These are phyloP conservation scores for Siniperca chuatsi DNA, from an alignment of 2,113 vertebrate species.

Conservation along the genomic window DNA sequence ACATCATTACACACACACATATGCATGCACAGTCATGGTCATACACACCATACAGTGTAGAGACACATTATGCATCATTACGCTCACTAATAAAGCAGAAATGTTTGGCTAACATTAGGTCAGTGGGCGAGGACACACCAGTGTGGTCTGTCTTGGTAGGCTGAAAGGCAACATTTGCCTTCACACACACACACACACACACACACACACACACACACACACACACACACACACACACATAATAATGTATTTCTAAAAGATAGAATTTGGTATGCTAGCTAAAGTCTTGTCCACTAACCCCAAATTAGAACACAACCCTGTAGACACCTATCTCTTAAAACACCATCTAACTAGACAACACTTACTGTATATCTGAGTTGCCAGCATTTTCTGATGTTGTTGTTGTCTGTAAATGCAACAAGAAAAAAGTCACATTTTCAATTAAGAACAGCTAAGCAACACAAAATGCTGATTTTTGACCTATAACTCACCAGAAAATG, in stretches of 20 bases:
- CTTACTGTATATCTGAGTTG: background rate
- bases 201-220: background rate
- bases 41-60: slow-evolving; percentile 18
- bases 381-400: background rate
- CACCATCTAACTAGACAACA: background rate
- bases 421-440: too few species aligned
- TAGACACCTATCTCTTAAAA: background rate
- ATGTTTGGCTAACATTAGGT: slow-evolving; percentile 55
- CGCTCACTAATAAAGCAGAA: slow-evolving; percentile 59
- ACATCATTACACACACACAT: slow-evolving; percentile 61
- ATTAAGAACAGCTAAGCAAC: background rate
- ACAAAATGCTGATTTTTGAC: background rate
- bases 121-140: slow-evolving; percentile 26
- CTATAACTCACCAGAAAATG: background rate
- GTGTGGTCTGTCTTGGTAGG: slow-evolving; percentile 11
- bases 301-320: background rate
- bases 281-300: background rate
- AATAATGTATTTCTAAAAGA: background rate
- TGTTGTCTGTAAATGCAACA: background rate
- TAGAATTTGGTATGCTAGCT: background rate
- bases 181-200: background rate
- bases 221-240: background rate
- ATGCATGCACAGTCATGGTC: background rate
- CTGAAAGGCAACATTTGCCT: background rate
- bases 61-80: slow-evolving; percentile 58